A percentile compares a stretch with the other conserved stretches of the same genome.
phyloP scores from a whole-genome alignment of 2,888 invertebrate genomes.

The Noctua janthina region DNA sequence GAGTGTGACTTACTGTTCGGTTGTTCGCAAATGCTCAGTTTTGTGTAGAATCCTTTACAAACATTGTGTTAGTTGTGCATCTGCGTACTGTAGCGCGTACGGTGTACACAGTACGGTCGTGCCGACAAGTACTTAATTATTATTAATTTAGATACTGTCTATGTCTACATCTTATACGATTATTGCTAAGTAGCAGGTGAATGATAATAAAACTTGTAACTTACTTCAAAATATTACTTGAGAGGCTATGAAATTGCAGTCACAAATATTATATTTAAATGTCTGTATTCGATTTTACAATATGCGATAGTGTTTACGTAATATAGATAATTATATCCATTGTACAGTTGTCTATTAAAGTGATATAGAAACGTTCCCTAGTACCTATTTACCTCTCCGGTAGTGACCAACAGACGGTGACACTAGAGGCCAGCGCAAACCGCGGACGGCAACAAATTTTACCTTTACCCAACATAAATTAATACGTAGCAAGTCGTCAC shows the following conservation, averaged over 20 bases:
- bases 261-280: conserved; percentile 9
- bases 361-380: not conserved
- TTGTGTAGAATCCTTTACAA: conserved; percentile 39
- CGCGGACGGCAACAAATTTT: not conserved
- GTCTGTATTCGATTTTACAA: conserved; percentile 30
- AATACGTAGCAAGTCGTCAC: not conserved
- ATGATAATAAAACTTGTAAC: not conserved
- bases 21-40: conserved; percentile 49
- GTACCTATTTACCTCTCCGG: not conserved
- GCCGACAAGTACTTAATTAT: conserved; percentile 45
- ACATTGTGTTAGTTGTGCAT: not conserved
- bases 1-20: conserved; percentile 9
- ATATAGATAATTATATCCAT: conserved; percentile 14
- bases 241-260: not conserved
- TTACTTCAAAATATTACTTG: conserved; percentile 1
- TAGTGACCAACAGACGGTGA: not conserved
- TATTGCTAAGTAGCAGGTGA: not conserved
- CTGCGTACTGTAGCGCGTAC: conserved; percentile 4
- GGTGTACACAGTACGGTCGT: not conserved
- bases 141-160: not conserved
- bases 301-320: conserved; percentile 13
- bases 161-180: not conserved
- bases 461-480: not conserved
- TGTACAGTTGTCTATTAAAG: conserved; percentile 35
- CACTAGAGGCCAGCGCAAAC: not conserved